A percentile compares a stretch with the other conserved stretches of the same genome.
Evolutionary conservation across 35 echinoderm and acorn worm species (phyloP).

Genomic region (Apostichopus parvimensis): DNA sequence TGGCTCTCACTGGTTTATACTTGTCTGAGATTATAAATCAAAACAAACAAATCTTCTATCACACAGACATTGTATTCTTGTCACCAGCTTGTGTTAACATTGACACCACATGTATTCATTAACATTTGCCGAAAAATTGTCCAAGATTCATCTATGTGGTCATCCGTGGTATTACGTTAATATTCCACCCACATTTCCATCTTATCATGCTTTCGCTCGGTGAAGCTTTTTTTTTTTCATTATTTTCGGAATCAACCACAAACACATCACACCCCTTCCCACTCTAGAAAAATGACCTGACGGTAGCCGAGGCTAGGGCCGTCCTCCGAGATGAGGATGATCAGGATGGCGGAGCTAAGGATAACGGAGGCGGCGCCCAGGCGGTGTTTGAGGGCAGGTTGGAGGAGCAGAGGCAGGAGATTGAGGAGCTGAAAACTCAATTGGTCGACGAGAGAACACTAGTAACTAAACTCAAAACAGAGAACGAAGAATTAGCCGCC

Average conservation of each 20-base stretch:
- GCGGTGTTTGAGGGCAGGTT: constrained; percentile 55
- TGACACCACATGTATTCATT: too few relatives aligned
- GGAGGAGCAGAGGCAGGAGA: constrained; percentile 62
- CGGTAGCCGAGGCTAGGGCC: constrained; percentile 83
- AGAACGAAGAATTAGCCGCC: constrained; percentile 66
- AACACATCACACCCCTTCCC: not conserved
- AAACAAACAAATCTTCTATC: too few relatives aligned
- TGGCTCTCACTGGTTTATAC: too few relatives aligned
- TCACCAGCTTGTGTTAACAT: too few relatives aligned
- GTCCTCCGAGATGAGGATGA: constrained; percentile 46
- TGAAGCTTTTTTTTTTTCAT: not conserved
- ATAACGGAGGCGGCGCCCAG: constrained; percentile 30
- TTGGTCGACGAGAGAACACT: constrained; percentile 54
- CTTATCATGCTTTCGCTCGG: not conserved
- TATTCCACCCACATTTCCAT: not conserved
- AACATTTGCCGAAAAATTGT: too few relatives aligned
- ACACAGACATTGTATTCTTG: too few relatives aligned
- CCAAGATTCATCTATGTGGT: too few relatives aligned
- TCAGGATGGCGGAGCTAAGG: not conserved
- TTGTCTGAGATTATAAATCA: too few relatives aligned
- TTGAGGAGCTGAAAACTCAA: constrained; percentile 55
- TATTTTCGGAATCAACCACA: not conserved
- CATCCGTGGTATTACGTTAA: too few relatives aligned
- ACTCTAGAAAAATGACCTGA: constrained; percentile 84
- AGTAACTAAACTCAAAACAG: constrained; percentile 39